These are phyloP conservation scores for Rhingia campestris DNA, from an alignment of 2,888 invertebrate genomes.

Conservation along the genomic window DNA sequence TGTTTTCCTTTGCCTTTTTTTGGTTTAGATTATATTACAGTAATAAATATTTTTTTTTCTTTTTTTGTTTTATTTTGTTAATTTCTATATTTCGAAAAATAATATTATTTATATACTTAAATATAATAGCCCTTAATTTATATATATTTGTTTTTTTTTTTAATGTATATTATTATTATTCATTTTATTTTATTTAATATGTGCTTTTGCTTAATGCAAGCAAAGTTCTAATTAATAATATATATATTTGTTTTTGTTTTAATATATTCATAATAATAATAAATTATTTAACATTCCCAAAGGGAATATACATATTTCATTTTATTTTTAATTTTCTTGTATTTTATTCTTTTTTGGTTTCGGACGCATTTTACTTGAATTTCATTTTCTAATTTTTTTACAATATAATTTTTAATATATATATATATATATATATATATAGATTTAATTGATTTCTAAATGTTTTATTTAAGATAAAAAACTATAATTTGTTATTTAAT, in stretches of 20 bases:
- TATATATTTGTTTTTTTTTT: slow-evolving; percentile 54
- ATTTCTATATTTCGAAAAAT: slow-evolving; percentile 72
- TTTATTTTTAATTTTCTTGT: slow-evolving; percentile 24
- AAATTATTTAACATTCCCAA: slow-evolving; percentile 66
- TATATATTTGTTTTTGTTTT: slow-evolving; percentile 48
- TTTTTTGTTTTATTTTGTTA: slow-evolving; percentile 57
- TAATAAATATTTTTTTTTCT: slow-evolving; percentile 67
- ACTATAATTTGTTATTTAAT: slow-evolving; percentile 20
- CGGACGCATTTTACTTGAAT: slow-evolving; percentile 74
- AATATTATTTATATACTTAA: slow-evolving; percentile 71
- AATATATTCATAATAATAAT: slow-evolving; percentile 55
- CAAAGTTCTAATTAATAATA: slow-evolving; percentile 65
- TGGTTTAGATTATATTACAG: slow-evolving; percentile 66
- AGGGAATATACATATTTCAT: slow-evolving; percentile 52
- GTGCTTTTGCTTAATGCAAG: slow-evolving; percentile 69
- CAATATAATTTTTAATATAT: slow-evolving; percentile 57
- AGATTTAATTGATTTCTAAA: slow-evolving; percentile 72
- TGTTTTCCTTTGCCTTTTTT: slow-evolving; percentile 37
- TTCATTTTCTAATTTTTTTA: slow-evolving; percentile 73
- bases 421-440: slow-evolving; percentile 52
- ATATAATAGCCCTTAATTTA: slow-evolving; percentile 69
- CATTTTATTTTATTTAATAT: slow-evolving; percentile 50
- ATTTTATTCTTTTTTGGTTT: slow-evolving; percentile 34
- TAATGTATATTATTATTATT: slow-evolving; percentile 61
- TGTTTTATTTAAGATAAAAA: slow-evolving; percentile 36